Evolutionary conservation across 2,797 vertebrate species (phyloP), one percentile per base, ranked within the genome.

Genomic region (Sylvia borin): DNA sequence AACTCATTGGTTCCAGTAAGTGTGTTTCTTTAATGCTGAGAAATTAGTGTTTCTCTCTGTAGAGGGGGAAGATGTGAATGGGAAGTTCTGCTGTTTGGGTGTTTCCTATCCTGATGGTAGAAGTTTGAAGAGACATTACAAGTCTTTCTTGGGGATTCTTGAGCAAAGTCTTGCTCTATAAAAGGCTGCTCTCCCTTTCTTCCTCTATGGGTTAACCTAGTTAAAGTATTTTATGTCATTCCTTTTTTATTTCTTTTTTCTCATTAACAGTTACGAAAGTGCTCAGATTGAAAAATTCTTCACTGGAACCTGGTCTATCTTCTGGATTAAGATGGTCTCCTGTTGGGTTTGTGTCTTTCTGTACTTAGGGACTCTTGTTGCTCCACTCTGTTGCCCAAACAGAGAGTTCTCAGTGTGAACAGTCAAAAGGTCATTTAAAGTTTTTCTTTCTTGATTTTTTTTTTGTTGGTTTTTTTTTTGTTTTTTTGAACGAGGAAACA

Each of bases 1-100:
- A 91, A 99, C 99, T 95, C 99, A 99, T 93, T 99, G 99, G 99
- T 99, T 99, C 98, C 98, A 99, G 99, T 99, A 98, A 99, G 99
- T 98, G n/a, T 31, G 11, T 72, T 90, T 93, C 42, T 64, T 54
- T 55, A 80, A 72, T 58, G 31, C 15, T 3, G 10, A n/a, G 16
- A 79, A 88, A 34, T 73, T 55, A n/a, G 16, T 2, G 1, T 71
- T 16, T 62, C 8, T 75, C 9, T 60, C 45, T 12, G 1, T 48
- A 75, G 27, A 51, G n/a, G 72, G 9, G 36, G 36, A 22, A 90
- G 51, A 51, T 51, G 11, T 21, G 54, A 65, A 43, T 0, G 0
- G 62, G 32, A 91, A 48, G 14, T 86, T 78, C 60, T 91, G 26
- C 47, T 14, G 0, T 45, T 73, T 61, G 18, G 13, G 25, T 50